Evolutionary conservation across 2,113 vertebrate species (phyloP).

Genomic region (Naja naja): DNA sequence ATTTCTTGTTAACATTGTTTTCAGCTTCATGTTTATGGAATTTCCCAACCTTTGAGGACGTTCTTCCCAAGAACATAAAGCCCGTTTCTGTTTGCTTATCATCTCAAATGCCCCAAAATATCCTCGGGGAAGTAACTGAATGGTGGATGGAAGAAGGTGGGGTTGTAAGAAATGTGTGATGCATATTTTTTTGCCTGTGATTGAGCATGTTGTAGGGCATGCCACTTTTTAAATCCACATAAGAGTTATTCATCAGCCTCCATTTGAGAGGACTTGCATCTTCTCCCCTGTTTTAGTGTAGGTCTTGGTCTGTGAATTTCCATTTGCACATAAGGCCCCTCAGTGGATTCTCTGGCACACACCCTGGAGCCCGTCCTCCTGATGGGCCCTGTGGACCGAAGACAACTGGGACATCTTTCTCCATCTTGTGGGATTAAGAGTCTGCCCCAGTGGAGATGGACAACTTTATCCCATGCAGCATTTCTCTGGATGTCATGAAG

Average conservation of each 20-base stretch:
- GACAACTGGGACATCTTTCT: background rate
- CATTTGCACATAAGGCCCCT: background rate
- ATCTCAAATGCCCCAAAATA: background rate
- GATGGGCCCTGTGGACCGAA: background rate
- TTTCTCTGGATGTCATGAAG: background rate
- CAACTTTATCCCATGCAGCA: no score
- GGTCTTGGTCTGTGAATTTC: background rate
- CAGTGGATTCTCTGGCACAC: background rate
- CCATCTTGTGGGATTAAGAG: background rate
- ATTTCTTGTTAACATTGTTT: background rate
- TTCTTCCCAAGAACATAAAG: no score
- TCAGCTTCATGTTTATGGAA: background rate
- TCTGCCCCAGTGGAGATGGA: background rate
- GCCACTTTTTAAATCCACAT: background rate
- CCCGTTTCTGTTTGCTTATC: background rate
- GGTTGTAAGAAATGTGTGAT: background rate
- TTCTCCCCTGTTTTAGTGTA: background rate
- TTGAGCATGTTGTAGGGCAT: background rate
- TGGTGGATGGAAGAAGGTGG: background rate
- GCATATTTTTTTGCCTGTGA: background rate
- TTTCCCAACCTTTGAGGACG: no score
- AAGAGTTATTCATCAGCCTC: background rate
- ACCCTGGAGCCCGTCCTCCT: background rate
- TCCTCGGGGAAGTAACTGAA: background rate
- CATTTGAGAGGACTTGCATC: background rate